Evolutionary conservation across 1,140 invertebrate genomes (phyloP).

Genomic region (Saxidomus purpurata): DNA sequence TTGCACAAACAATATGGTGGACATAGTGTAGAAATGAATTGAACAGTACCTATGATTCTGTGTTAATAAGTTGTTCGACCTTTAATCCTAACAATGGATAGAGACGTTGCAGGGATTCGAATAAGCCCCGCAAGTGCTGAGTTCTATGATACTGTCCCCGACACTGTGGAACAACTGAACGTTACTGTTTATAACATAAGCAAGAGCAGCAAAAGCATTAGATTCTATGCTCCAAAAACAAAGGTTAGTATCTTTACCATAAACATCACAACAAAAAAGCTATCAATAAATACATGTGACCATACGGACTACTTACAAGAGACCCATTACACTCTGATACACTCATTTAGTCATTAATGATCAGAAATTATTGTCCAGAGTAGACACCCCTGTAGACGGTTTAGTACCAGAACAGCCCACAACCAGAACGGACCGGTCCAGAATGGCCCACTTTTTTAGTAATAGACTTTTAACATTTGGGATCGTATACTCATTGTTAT

Average conservation of each 20-base stretch:
- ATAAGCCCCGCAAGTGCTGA: slow-evolving; percentile 81
- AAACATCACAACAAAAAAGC: too few species aligned
- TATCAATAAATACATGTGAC: too few species aligned
- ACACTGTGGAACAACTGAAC: slow-evolving; percentile 77
- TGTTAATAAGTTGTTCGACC: not conserved
- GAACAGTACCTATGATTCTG: not conserved
- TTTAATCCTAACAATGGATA: slow-evolving; percentile 78
- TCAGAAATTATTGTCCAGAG: too few species aligned
- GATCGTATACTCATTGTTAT: too few species aligned
- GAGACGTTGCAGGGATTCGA: slow-evolving; percentile 82
- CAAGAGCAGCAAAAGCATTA: slow-evolving; percentile 81
- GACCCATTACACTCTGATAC: too few species aligned
- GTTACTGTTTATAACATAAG: slow-evolving; percentile 85
- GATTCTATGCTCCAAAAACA: slow-evolving; percentile 84
- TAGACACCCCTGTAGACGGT: too few species aligned
- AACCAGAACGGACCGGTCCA: too few species aligned
- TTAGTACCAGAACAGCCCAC: too few species aligned
- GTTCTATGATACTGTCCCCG: slow-evolving; percentile 82
- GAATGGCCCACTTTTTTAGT: too few species aligned
- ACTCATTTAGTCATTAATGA: too few species aligned
- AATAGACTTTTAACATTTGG: too few species aligned
- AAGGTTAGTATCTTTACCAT: slow-evolving; percentile 73
- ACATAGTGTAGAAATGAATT: slow-evolving; percentile 32
- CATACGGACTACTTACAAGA: too few species aligned
- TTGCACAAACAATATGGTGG: slow-evolving; percentile 81